These are phyloP conservation scores for Aporophyla nigra DNA, from an alignment of 2,888 invertebrate genomes.

Conservation along the genomic window DNA sequence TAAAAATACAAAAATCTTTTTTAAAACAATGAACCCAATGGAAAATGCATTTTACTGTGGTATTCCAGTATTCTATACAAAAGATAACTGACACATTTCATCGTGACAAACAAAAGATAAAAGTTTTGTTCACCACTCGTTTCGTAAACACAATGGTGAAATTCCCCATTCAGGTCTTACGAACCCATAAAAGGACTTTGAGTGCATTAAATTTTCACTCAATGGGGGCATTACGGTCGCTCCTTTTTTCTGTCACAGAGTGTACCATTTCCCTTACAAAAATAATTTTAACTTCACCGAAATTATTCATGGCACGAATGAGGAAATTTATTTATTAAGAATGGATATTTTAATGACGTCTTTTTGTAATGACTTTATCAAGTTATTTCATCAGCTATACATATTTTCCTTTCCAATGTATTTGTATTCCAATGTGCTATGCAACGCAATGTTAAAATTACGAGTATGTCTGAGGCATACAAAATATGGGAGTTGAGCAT, in stretches of 20 bases:
- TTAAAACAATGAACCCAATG: slow-evolving; percentile 15
- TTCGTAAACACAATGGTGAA: slow-evolving; percentile 33
- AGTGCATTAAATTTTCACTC: slow-evolving; percentile 22
- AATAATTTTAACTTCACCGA: neutral
- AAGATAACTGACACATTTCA: neutral
- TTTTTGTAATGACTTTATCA: neutral
- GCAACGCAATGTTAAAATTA: too few relatives aligned
- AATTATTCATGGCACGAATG: slow-evolving; percentile 16
- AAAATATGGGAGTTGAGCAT: too few relatives aligned
- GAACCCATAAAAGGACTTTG: slow-evolving; percentile 25
- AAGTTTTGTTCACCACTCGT: neutral
- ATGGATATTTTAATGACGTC: slow-evolving; percentile 3
- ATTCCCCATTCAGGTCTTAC: slow-evolving; percentile 1
- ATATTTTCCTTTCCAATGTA: too few relatives aligned
- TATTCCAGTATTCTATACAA: neutral
- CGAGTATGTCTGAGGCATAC: too few relatives aligned
- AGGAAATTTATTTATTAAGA: slow-evolving; percentile 17
- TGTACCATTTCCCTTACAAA: slow-evolving; percentile 13
- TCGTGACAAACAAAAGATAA: slow-evolving; percentile 10
- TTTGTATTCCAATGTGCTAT: too few relatives aligned
- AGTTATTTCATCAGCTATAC: neutral
- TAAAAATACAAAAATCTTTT: neutral
- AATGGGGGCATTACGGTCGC: slow-evolving; percentile 5
- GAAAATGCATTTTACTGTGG: slow-evolving; percentile 24
- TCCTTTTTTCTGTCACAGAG: slow-evolving; percentile 11